phyloP scores from a whole-genome alignment of 2,888 invertebrate species.

The Dione vanillae region DNA sequence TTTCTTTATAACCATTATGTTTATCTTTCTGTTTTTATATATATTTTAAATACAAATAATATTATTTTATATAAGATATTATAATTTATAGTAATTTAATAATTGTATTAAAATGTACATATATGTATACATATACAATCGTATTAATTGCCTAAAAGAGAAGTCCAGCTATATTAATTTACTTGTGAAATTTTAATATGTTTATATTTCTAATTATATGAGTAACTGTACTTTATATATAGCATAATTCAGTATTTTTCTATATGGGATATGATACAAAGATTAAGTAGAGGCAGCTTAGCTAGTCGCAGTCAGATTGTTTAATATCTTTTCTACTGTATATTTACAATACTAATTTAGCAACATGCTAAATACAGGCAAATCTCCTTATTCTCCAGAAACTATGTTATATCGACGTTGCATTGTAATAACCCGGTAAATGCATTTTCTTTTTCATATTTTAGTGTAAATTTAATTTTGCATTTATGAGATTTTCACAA shows the following conservation, averaged over 20 bases:
- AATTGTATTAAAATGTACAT: too few relatives aligned
- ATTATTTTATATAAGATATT: too few relatives aligned
- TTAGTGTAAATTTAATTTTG: background rate
- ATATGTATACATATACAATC: background rate
- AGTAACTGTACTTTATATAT: background rate
- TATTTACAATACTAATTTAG: slow-evolving; percentile 29
- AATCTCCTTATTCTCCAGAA: background rate
- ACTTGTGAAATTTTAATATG: background rate
- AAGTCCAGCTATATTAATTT: background rate
- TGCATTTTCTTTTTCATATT: background rate
- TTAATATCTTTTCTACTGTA: slow-evolving; percentile 19
- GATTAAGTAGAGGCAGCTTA: slow-evolving; percentile 15
- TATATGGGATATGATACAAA: slow-evolving; percentile 11
- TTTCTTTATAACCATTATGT: too few relatives aligned
- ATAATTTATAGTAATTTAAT: too few relatives aligned
- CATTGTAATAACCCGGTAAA: background rate
- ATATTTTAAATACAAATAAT: too few relatives aligned
- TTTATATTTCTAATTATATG: background rate
- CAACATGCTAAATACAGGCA: slow-evolving; percentile 41
- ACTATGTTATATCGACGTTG: background rate
- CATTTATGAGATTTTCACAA: background rate
- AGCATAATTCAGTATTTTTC: slow-evolving; percentile 14
- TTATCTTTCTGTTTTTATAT: too few relatives aligned
- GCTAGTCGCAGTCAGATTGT: slow-evolving; percentile 15
- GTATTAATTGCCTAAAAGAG: background rate